Evolutionary conservation across 2,113 vertebrate species (phyloP), one percentile per base, ranked within the genome.

Genomic region (Colistium nudipinnis): DNA sequence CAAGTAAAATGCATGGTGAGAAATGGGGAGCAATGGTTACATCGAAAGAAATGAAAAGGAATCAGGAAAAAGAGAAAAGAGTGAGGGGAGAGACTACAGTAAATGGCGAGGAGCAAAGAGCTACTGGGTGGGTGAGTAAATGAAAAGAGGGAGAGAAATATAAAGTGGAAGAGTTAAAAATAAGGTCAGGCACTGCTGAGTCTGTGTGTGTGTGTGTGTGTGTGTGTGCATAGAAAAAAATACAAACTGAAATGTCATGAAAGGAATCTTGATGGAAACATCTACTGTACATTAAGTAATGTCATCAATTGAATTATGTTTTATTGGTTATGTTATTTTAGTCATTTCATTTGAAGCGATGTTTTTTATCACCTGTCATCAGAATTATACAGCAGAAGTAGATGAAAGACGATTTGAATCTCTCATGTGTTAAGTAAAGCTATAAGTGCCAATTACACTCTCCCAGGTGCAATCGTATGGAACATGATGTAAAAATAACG

Each of bases 11-110:
- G 8, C 43, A 25, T 24, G 1, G 31, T 12, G n/a, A 48, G 17
- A 45, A 27, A 36, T 1, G 17, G 53, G 36, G 55, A 44, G 74
- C n/a, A 6, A 39, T 7, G 31, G 30, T 44, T 57, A 78, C 57
- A 59, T 75, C 49, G 62, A 63, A 70, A 19, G 16, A 9, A 31
- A 63, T 0, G 22, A 52, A 57, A 55, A 55, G 51, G 24, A 71
- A 22, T 63, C 33, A 49, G 61, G 48, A 6, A 20, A 39, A 25
- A 59, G 36, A 39, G 51, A 60, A 45, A 38, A 45, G 61, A 61
- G 27, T 12, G 69, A 71, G 53, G 39, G 48, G 61, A 59, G 17
- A 33, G 79, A 78, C 56, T 53, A 62, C 62, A 47, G 72, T 45
- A 66, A 60, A 74, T 45, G 43, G 54, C 44, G 49, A 33, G 25